A percentile compares a stretch with the other conserved stretches of the same genome.
phyloP scores from a whole-genome alignment of 2,113 vertebrate genomes.

The Microtus montanus region DNA sequence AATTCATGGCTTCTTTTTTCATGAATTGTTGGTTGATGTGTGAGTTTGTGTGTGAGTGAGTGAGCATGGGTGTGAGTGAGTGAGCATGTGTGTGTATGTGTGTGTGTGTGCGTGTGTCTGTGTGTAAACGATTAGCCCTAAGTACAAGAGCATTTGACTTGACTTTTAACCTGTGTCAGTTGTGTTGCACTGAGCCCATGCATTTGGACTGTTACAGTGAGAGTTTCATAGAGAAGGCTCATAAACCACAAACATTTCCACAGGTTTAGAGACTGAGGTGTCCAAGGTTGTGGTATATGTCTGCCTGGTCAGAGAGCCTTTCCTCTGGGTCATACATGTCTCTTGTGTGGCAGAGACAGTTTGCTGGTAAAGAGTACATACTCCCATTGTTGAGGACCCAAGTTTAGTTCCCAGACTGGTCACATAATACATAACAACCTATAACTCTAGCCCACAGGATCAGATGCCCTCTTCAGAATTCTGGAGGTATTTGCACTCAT shows the following conservation, averaged over 20 bases:
- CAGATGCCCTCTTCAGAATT: neutral
- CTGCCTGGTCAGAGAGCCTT: neutral
- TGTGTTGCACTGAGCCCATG: neutral
- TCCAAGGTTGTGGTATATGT: neutral
- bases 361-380: neutral
- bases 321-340: neutral
- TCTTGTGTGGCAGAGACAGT: neutral
- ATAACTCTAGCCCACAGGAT: neutral
- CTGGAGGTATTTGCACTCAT: neutral
- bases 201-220: neutral
- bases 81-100: neutral
- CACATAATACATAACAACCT: neutral
- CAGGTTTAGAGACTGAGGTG: neutral
- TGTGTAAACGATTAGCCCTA: neutral
- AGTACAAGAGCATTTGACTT: neutral
- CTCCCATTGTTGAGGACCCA: too few relatives aligned
- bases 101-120: neutral
- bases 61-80: neutral
- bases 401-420: neutral
- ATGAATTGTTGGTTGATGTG: neutral
- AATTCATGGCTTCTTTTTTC: neutral
- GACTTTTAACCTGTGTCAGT: neutral
- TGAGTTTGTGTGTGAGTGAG: neutral
- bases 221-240: rapidly evolving
- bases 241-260: neutral